Evolutionary conservation across 2,113 vertebrate species (phyloP).

Genomic region (Mesoclemmys tuberculata): DNA sequence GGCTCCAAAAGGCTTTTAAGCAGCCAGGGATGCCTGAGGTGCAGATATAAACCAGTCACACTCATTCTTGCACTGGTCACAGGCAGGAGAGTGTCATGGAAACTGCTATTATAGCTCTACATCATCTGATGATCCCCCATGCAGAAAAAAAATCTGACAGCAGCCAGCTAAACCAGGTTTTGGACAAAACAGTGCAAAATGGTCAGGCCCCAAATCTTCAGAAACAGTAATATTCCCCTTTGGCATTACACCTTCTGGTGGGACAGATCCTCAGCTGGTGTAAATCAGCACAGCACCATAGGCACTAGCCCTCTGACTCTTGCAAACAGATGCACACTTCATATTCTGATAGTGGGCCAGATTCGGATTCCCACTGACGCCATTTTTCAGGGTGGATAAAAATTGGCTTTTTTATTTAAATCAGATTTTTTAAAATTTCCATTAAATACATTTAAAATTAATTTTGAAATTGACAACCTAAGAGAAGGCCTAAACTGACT

Average conservation of each 20-base stretch:
- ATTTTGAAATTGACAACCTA: no score
- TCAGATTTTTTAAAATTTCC: neutral
- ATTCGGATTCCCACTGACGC: neutral
- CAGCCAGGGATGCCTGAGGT: neutral
- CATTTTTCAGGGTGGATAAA: neutral
- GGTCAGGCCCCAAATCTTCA: neutral
- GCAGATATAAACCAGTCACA: neutral
- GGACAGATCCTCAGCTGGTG: neutral
- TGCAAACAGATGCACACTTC: neutral
- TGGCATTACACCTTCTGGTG: neutral
- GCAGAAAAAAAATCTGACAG: neutral
- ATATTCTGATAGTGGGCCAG: neutral
- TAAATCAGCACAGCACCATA: neutral
- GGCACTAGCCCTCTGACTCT: neutral
- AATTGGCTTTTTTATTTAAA: neutral
- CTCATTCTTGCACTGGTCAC: neutral
- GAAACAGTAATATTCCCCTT: neutral
- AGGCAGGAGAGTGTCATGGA: fast-evolving
- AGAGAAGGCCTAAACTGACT: no score
- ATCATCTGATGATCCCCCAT: neutral
- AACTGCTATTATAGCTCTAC: neutral
- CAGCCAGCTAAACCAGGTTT: neutral
- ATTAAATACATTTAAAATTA: no score
- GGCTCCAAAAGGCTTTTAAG: neutral
- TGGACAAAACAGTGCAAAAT: neutral